These are phyloP conservation scores for Dinoponera quadriceps DNA, from an alignment of 1,140 invertebrate genomes.

Conservation along the genomic window DNA sequence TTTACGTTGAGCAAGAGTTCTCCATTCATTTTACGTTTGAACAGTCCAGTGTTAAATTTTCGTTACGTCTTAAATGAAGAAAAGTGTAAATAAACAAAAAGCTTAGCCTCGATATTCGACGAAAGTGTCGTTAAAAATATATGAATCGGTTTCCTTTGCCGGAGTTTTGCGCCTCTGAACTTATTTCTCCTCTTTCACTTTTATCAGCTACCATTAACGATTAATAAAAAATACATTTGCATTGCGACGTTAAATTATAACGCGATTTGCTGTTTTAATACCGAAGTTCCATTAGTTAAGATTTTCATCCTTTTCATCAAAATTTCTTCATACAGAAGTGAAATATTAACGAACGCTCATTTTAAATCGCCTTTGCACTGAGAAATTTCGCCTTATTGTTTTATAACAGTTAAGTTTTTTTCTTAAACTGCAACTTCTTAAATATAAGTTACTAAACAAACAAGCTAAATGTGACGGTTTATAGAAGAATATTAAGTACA, in stretches of 20 bases:
- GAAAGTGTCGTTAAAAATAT: not conserved
- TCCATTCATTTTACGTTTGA: not conserved
- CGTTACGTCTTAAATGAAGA: not conserved
- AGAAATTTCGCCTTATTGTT: no score
- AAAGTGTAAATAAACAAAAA: not conserved
- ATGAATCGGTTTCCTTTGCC: no score
- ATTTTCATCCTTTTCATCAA: no score
- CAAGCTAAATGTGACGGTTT: not conserved
- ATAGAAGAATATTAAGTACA: not conserved
- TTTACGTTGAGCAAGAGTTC: not conserved
- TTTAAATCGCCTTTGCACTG: no score
- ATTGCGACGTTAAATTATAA: no score
- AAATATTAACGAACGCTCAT: no score
- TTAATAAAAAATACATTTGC: no score
- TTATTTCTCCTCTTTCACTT: not conserved
- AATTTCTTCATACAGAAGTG: no score
- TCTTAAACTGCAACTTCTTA: not conserved
- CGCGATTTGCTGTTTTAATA: no score
- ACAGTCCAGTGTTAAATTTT: not conserved
- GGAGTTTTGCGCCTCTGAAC: no score
- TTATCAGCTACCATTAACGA: not conserved
- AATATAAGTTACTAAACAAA: not conserved
- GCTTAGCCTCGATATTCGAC: not conserved
- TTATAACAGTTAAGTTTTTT: not conserved
- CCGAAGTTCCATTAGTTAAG: no score